Evolutionary conservation across 2,888 invertebrate species (phyloP), one percentile per base, ranked within the genome.

Genomic region (Diaperis boleti): DNA sequence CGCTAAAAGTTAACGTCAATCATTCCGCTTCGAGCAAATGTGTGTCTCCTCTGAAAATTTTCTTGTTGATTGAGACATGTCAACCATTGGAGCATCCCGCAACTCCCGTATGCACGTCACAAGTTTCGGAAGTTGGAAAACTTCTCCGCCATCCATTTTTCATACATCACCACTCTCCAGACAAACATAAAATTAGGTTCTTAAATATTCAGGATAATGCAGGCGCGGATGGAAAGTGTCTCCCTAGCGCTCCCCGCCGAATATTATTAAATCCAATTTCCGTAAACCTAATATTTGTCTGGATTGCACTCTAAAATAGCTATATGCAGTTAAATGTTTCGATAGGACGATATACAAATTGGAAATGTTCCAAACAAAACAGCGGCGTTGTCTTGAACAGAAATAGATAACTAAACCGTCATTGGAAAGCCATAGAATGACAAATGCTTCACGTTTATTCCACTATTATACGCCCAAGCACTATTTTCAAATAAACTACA

Each of bases 361-460:
- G 77, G 76, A 77, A 69, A 59, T 62, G 65, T 71, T 76, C 76
- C 76, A 76, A 74, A 69, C 71, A 72, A 72, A 74, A 71, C 69
- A 68, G 64, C 70, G 62, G 42, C 62, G 64, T 69, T 69, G 71
- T 70, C 71, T 68, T 71, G 62, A 68, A 65, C 56, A 62, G 67
- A 67, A 66, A 69, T 63, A 73, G 72, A 74, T 73, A 72, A 72
- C 71, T 66, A 59, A 69, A 71, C 67, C 72, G 68, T 71, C 72
- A 72, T 75, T 75, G 70, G 66, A 72, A 72, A 72, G 70, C 76
- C 73, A 69, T 72, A 69, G 70, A 68, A 75, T 75, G 75, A 76
- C 72, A 75, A 75, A 76, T 75, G 75, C 65, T 69, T 59, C 66
- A 66, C 74, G 71, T 74, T 76, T 75, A 74, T 76, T 72, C 72